Percentiles rank a stretch among this genome's conserved stretches.
phyloP scores from a whole-genome alignment of 2,113 vertebrate species.

The Scolopax mira region DNA sequence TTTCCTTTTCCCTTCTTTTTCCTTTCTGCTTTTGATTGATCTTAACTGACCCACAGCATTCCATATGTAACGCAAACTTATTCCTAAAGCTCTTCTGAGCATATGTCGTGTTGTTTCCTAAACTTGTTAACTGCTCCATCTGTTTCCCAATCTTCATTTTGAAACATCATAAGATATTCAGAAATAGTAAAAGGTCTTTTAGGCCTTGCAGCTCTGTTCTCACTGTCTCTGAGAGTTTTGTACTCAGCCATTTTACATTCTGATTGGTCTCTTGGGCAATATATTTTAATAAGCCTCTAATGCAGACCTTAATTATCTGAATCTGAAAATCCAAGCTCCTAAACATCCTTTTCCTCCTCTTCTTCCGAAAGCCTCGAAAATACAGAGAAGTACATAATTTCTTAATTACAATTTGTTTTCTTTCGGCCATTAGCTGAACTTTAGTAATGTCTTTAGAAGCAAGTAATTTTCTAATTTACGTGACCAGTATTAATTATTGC shows the following conservation, averaged over 20 bases:
- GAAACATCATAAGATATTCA: conserved; percentile 33
- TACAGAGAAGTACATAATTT: background rate
- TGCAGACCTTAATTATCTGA: conserved; percentile 42
- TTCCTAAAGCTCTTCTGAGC: background rate
- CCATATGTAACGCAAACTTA: background rate
- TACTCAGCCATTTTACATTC: background rate
- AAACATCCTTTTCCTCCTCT: background rate
- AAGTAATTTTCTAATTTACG: background rate
- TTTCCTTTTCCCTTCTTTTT: background rate
- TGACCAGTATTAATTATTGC: background rate
- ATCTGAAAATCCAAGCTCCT: background rate
- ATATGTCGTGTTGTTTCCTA: background rate
- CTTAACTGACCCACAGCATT: background rate
- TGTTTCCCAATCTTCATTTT: conserved; percentile 47
- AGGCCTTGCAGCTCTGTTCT: conserved; percentile 29
- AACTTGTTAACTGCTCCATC: conserved; percentile 40
- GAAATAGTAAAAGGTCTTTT: conserved; percentile 44
- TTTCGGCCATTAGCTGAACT: background rate
- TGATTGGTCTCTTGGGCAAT: conserved; percentile 38
- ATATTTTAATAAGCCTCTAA: conserved; percentile 45
- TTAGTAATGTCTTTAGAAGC: background rate
- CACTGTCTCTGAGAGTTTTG: background rate
- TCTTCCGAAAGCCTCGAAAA: conserved; percentile 6
- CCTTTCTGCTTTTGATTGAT: background rate
- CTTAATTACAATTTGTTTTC: conserved; percentile 42